Percentiles rank a stretch among this genome's conserved stretches.
Evolutionary conservation across 2,797 vertebrate genomes (phyloP).

Genomic region (Hydrocynus forskahlii): DNA sequence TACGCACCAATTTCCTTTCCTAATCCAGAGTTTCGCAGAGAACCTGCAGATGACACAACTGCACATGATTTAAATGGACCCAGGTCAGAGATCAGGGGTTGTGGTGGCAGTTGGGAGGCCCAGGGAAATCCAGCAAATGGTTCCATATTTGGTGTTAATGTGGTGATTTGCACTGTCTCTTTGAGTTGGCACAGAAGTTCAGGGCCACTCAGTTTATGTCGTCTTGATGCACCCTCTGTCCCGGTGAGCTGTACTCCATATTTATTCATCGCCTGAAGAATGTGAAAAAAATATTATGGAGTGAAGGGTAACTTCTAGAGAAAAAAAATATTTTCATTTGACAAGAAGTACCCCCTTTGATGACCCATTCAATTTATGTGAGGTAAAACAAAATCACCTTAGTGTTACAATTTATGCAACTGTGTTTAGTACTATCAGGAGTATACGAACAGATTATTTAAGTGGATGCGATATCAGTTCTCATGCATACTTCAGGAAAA

Average conservation of each 20-base stretch:
- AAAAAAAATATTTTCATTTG: background rate
- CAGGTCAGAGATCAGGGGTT: slow-evolving; percentile 69
- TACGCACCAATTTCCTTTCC: slow-evolving; percentile 80
- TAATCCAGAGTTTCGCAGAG: slow-evolving; percentile 74
- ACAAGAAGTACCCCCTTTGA: background rate
- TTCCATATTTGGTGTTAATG: slow-evolving; percentile 75
- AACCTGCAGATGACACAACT: slow-evolving; percentile 81
- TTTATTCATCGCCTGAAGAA: slow-evolving; percentile 78
- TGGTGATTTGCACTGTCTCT: slow-evolving; percentile 66
- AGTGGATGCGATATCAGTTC: background rate
- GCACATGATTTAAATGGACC: slow-evolving; percentile 79
- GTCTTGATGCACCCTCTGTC: slow-evolving; percentile 41
- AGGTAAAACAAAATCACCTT: background rate
- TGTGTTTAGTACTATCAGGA: background rate
- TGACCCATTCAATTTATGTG: background rate
- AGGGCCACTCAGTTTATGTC: slow-evolving; percentile 64
- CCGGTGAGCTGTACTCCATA: slow-evolving; percentile 71
- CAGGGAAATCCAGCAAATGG: slow-evolving; percentile 75
- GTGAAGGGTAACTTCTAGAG: background rate
- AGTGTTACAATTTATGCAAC: background rate
- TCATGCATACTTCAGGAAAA: background rate
- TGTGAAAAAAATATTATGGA: background rate
- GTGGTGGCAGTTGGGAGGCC: slow-evolving; percentile 71
- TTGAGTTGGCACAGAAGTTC: slow-evolving; percentile 80
- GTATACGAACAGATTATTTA: background rate